Base-by-base conservation (phyloP, 1,140 invertebrate species). In the Calliphora vicina region DNA sequence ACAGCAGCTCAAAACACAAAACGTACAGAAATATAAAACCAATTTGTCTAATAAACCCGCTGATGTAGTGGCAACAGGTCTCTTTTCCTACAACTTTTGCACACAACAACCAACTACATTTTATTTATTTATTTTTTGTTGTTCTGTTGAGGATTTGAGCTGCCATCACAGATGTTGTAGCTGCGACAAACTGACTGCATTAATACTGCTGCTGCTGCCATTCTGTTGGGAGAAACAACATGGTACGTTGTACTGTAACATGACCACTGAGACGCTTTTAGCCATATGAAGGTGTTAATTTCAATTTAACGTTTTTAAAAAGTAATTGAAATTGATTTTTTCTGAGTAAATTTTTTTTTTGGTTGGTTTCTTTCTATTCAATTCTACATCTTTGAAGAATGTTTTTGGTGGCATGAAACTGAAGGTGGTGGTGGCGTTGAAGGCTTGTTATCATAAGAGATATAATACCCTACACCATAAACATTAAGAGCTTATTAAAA, bases 31-130 rank as follows among this genome's bases (percentile, higher is more conserved):
- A 73, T 73, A 6, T 35, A 43, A 78, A 83, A 78, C 72, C 87
- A 88, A 88, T 88, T 88, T 88, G 87, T 88, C 87, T 88, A 88
- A 88, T 88, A 87, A 87, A 87, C 81, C 35, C 74, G 74, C 35
- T 78, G 81, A 78, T 78, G 74, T 86, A 25, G 74, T 45, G 43
- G 81, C 82, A 85, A 67, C 81, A 80, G 84, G 85, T 84, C 84
- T 80, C 83, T 84, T 43, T 61, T n/a, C 29, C 15, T 6, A 42
- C 45, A 61, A 17, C 15, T 27, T 15, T 43, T 29, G 9, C n/a
- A 80, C 74, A 35, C 8, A 27, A 20, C 74, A 78, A 12, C n/a
- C n/a, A 13, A 35, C 12, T n/a, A 23, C 15, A 25, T 73, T 25
- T 26, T 29, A 17, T 57, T 57, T 57, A 13, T 15, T 23, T 20